Conservation (phyloP, 2,888 invertebrate species). For the Sarcophaga variegata region DNA sequence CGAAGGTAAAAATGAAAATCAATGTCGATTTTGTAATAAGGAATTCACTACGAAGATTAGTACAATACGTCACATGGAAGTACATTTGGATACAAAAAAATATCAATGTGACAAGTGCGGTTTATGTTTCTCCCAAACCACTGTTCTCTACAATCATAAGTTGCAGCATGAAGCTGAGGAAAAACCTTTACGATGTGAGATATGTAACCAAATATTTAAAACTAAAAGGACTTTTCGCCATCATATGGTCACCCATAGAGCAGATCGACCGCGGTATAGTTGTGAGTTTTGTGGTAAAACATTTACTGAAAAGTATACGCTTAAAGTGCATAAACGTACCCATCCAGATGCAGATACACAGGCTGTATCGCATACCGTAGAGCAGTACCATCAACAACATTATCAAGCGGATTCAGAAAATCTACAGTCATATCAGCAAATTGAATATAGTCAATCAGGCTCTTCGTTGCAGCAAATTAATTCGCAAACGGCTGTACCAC, state of each 20-base stretch:
- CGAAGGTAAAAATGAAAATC: constrained; percentile 78
- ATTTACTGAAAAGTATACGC: constrained; percentile 79
- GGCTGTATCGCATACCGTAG: background rate
- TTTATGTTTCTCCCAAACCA: constrained; percentile 78
- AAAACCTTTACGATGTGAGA: constrained; percentile 76
- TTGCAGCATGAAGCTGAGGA: constrained; percentile 80
- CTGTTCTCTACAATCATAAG: constrained; percentile 79
- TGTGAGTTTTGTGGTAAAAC: constrained; percentile 77
- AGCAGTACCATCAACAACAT: constrained; percentile 18
- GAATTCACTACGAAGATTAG: constrained; percentile 78
- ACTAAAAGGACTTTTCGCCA: constrained; percentile 79
- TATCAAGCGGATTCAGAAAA: constrained; percentile 34
- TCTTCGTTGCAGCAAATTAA: constrained; percentile 26
- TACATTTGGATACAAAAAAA: constrained; percentile 79
- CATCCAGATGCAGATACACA: constrained; percentile 67
- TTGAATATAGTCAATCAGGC: constrained; percentile 28
- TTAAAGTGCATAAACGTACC: constrained; percentile 78
- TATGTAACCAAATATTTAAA: constrained; percentile 78
- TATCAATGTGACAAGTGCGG: constrained; percentile 80
- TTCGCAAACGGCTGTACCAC: constrained; percentile 15
- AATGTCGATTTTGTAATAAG: constrained; percentile 79
- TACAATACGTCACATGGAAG: constrained; percentile 79
- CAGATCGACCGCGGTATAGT: constrained; percentile 77
- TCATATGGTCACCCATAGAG: constrained; percentile 78
- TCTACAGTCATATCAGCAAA: constrained; percentile 31